Evolutionary conservation across 2,888 invertebrate species (phyloP), one percentile per base, ranked within the genome.

Genomic region (Apantesis nais): DNA sequence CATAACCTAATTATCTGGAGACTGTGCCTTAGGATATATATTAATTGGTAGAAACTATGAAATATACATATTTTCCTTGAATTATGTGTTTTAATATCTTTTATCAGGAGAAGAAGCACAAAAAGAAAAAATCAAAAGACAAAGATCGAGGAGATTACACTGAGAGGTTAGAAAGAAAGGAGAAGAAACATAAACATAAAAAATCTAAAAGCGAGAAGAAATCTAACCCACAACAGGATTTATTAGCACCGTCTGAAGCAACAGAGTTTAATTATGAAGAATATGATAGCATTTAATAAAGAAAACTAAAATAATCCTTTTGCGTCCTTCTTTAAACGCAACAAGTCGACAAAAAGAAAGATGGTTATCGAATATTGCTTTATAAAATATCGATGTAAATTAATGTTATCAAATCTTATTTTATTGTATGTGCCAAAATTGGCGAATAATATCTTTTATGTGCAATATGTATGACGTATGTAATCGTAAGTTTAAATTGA

Each of bases 181-280:
- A 96, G 41, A 96, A 95, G 77, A 96, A 95, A 79, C 94, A 96
- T 63, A 96, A 96, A 82, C 95, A 96, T 65, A 96, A 96, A 85
- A 96, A 90, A 84, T 86, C 90, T 8, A 93, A 92, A 78, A 88
- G 88, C 71, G 93, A 93, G 34, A 92, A 90, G 72, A 84, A 86
- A 95, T 95, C 74, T 85, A 95, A 80, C 86, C 95, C 89, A 85
- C 96, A 89, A 88, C 95, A 79, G 84, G 93, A 89, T 72, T 87
- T 88, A 87, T 95, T 88, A 93, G 96, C 84, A 8, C 88, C 90
- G 0, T 82, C 88, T 0, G 58, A 58, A 58, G 77, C 85, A 0
- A 70, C 78, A 0, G 85, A 86, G 1, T 90, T 90, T 67, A 86
- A 90, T 75, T 91, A 91, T 62, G 93, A 91, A 19, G 93, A 94